Percentiles rank a stretch among this genome's conserved stretches.
Evolutionary conservation across 2,113 vertebrate species (phyloP).

Genomic region (Eublepharis macularius): DNA sequence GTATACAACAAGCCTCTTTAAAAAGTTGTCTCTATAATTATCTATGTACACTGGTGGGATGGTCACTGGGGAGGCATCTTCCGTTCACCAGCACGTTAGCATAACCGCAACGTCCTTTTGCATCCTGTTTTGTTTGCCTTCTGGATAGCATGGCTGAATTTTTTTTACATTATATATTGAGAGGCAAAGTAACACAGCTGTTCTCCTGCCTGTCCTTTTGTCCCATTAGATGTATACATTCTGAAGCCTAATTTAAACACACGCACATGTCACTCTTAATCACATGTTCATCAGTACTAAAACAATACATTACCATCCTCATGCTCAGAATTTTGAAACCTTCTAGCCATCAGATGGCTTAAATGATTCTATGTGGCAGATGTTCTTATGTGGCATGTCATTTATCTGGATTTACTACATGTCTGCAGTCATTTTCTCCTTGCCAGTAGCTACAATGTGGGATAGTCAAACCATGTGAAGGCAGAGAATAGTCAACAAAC

Average conservation of each 20-base stretch:
- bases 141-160: slow-evolving; percentile 7
- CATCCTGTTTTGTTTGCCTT: slow-evolving; percentile 50
- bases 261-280: background rate
- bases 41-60: slow-evolving; percentile 4
- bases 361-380: background rate
- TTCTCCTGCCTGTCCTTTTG: background rate
- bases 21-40: slow-evolving; percentile 62
- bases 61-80: slow-evolving; percentile 13
- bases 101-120: slow-evolving; percentile 34
- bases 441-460: too few relatives aligned
- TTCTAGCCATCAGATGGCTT: background rate
- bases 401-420: too few relatives aligned
- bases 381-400: too few relatives aligned
- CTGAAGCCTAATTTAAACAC: too few relatives aligned
- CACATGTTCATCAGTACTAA: background rate
- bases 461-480: too few relatives aligned
- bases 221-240: too few relatives aligned
- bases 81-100: slow-evolving; percentile 40
- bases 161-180: background rate
- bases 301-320: background rate
- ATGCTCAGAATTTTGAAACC: background rate
- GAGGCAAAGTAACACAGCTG: background rate
- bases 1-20: slow-evolving; percentile 51
- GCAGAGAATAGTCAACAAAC: too few relatives aligned
- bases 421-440: too few relatives aligned